Evolutionary conservation across 2,113 vertebrate genomes (phyloP), one percentile per base, ranked within the genome.

Genomic region (Aix galericulata): DNA sequence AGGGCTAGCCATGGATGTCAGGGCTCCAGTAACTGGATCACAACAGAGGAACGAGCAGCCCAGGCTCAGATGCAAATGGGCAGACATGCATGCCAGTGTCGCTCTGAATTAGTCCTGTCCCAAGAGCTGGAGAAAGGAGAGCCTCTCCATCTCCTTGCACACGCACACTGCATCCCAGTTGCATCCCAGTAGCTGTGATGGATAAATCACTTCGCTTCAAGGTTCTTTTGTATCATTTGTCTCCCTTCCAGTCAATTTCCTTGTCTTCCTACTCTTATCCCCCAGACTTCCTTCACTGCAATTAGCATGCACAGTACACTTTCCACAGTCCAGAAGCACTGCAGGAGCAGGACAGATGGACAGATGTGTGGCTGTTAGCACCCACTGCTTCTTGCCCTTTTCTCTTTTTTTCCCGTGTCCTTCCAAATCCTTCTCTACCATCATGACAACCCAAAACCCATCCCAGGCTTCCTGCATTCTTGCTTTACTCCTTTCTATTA

Each of bases 71-170:
- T 22, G 25, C 25, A 42, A 11, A 62, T 14, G 11, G 22, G 46
- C 0, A 1, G 5, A 12, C n/a, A 5, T 29, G 22, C 44, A 32
- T 44, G 8, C 36, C 38, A 20, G 15, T 58, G 8, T 71, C 8
- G 2, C 13, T 69, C 22, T 44, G 17, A 44, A 6, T 42, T 27
- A 42, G 40, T 21, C 29, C 9, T 38, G 14, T 34, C 27, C 12
- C 59, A 44, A 22, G 13, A 82, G 18, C 7, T 67, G 42, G 27
- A 69, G 31, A 46, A 13, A 15, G 50, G 9, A 64, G 17, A 56
- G 42, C 21, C 40, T 75, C 26, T 71, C 78, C 27, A 7, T 2
- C 3, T 68, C n/a, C 10, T 50, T 72, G 31, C 13, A 25, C 20
- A n/a, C 9, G 31, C 2, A 20, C 6, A 4, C 9, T 64, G 46